These are phyloP conservation scores for Drosophila elegans DNA, from an alignment of 1,140 invertebrate genomes.

Conservation along the genomic window DNA sequence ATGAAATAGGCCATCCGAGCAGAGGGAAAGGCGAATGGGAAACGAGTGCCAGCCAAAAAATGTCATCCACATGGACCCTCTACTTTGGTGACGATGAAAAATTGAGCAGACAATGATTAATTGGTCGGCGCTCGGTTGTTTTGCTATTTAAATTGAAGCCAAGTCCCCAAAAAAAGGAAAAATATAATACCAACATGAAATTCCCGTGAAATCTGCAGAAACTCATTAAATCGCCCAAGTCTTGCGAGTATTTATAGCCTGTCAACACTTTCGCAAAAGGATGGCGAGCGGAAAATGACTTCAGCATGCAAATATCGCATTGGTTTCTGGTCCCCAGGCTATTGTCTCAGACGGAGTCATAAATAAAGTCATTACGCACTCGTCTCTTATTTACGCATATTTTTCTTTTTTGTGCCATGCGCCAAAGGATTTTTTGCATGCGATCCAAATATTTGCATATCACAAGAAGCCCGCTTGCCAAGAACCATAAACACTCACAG, in stretches of 20 bases:
- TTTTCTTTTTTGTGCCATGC: conserved; percentile 31
- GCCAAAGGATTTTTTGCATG: conserved; percentile 32
- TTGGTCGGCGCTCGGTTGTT: conserved; percentile 52
- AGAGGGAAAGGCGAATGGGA: conserved; percentile 7
- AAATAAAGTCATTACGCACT: conserved; percentile 81
- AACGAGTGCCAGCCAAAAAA: conserved; percentile 17
- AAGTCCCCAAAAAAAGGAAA: not conserved
- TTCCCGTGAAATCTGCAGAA: conserved; percentile 55
- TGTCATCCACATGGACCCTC: conserved; percentile 28
- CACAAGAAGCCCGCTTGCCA: conserved; percentile 23
- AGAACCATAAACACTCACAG: conserved; percentile 20
- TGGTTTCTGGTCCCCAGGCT: conserved; percentile 32
- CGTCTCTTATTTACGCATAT: conserved; percentile 17
- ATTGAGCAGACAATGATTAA: conserved; percentile 77
- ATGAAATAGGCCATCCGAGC: conserved; percentile 48
- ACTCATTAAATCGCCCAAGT: conserved; percentile 60
- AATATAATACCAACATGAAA: conserved; percentile 33
- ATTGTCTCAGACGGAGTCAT: conserved; percentile 64
- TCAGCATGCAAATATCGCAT: conserved; percentile 68
- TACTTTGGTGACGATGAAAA: conserved; percentile 56
- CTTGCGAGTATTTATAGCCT: conserved; percentile 63
- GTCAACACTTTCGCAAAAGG: conserved; percentile 59
- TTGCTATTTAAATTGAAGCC: conserved; percentile 58
- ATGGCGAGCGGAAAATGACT: conserved; percentile 36
- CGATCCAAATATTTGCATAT: conserved; percentile 73